These are phyloP conservation scores for Homalodisca vitripennis DNA, from an alignment of 1,140 invertebrate species.

Conservation along the genomic window DNA sequence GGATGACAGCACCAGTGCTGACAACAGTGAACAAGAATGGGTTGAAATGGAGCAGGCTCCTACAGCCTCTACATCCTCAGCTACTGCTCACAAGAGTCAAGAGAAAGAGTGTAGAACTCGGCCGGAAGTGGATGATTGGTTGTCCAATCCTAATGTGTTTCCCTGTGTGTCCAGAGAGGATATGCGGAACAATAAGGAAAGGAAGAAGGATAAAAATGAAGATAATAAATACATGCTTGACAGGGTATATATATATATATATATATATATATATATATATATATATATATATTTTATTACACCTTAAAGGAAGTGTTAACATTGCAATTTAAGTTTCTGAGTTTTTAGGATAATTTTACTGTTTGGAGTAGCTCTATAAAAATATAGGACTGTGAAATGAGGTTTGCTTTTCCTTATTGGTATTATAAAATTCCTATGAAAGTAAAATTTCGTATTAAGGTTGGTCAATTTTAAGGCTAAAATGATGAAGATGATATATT, in stretches of 20 bases:
- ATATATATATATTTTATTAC: background rate
- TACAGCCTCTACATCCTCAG: background rate
- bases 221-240: slow-evolving; percentile 27
- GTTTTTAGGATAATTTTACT: background rate
- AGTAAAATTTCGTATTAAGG: too few species aligned
- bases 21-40: slow-evolving; percentile 34
- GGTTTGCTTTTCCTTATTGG: background rate
- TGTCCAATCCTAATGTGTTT: slow-evolving; percentile 20
- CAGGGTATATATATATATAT: slow-evolving; percentile 9
- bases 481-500: too few species aligned
- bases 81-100: background rate
- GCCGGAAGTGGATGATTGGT: slow-evolving; percentile 34
- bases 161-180: slow-evolving; percentile 27
- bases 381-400: background rate
- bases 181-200: slow-evolving; percentile 17
- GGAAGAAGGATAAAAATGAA: slow-evolving; percentile 25
- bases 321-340: background rate
- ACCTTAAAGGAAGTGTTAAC: background rate
- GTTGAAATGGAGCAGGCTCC: slow-evolving; percentile 29
- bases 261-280: background rate
- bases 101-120: background rate
- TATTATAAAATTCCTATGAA: background rate
- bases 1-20: slow-evolving; percentile 28
- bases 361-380: background rate
- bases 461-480: too few species aligned